Evolutionary conservation across 2,888 invertebrate species (phyloP).

Genomic region (Cephus nigrinus): DNA sequence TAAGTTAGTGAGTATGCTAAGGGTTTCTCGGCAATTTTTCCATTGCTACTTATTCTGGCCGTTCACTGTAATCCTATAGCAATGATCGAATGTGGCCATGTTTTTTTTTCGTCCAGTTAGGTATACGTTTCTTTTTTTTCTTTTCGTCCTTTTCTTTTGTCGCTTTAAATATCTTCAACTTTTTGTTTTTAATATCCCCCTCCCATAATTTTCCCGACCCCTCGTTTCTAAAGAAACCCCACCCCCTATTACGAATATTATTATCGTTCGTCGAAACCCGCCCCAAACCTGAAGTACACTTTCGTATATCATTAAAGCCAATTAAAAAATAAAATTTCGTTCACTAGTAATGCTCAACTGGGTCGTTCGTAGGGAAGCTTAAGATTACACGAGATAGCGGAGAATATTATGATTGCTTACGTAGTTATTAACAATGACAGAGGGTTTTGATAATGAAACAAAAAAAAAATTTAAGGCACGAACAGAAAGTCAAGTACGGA

Average conservation of each 20-base stretch:
- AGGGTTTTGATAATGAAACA: background rate
- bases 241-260: background rate
- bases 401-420: slow-evolving; percentile 18
- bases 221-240: background rate
- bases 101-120: background rate
- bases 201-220: background rate
- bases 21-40: slow-evolving; percentile 14
- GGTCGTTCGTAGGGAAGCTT: slow-evolving; percentile 21
- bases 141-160: background rate
- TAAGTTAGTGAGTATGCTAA: slow-evolving; percentile 25
- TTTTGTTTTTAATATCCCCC: background rate
- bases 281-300: slow-evolving; percentile 4
- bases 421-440: background rate
- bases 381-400: slow-evolving; percentile 20
- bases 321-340: slow-evolving; percentile 36
- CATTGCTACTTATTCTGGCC: slow-evolving; percentile 3
- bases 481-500: background rate
- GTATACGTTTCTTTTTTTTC: background rate
- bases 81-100: background rate
- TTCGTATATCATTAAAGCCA: slow-evolving; percentile 25
- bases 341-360: slow-evolving; percentile 30
- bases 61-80: background rate
- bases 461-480: background rate
- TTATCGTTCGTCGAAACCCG: background rate
- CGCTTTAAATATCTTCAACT: slow-evolving; percentile 6